Percentiles rank a stretch among this genome's conserved stretches.
Conservation (phyloP, 2,888 invertebrate genomes). For the Bugula neritina region DNA sequence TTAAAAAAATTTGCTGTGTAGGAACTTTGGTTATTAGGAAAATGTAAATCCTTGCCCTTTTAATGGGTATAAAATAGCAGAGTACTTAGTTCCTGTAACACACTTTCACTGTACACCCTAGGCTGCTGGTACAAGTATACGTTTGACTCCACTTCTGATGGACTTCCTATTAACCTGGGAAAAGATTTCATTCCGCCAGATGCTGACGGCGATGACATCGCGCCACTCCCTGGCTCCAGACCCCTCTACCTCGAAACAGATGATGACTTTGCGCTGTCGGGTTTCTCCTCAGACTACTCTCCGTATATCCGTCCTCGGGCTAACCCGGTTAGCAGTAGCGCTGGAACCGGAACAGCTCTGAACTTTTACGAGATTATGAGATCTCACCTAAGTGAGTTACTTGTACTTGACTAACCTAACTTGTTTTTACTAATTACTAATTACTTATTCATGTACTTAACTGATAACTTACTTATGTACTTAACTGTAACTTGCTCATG, state of each 20-base stretch:
- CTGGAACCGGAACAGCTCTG: neutral
- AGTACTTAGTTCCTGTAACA: too few species aligned
- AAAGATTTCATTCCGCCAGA: neutral
- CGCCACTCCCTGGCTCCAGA: neutral
- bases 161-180: slow-evolving; percentile 8
- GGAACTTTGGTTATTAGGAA: too few species aligned
- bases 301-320: neutral
- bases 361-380: neutral
- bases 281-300: neutral
- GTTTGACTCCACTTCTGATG: slow-evolving; percentile 17
- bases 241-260: neutral
- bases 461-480: too few species aligned
- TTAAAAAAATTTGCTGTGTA: too few species aligned
- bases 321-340: too few species aligned
- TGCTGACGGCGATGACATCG: neutral
- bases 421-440: too few species aligned
- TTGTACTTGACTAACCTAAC: too few species aligned
- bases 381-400: neutral
- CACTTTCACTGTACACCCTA: neutral
- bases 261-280: neutral
- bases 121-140: slow-evolving; percentile 25
- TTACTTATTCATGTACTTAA: too few species aligned
- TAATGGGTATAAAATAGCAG: too few species aligned
- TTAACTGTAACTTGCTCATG: too few species aligned
- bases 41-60: too few species aligned